A percentile compares a stretch with the other conserved stretches of the same genome.
Conservation (phyloP, 2,888 invertebrate species). For the Scaptomyza cyrtandrae region DNA sequence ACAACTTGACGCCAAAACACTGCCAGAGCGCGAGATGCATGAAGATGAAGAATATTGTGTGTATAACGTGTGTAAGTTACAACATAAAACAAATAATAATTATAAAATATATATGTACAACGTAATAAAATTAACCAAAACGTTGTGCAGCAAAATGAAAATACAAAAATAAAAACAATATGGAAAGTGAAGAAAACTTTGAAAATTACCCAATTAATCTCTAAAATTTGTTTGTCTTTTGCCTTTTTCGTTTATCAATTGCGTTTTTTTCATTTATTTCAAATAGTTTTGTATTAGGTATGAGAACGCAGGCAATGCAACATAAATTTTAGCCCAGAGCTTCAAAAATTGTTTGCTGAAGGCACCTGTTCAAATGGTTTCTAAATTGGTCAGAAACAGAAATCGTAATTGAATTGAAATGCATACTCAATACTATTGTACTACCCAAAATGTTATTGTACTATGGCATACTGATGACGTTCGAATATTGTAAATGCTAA, state of each 20-base stretch:
- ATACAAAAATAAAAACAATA: constrained; percentile 1
- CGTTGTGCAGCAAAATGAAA: constrained; percentile 39
- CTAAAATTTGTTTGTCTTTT: constrained; percentile 61
- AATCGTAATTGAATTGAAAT: constrained; percentile 42
- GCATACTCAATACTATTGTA: constrained; percentile 9
- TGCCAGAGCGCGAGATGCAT: constrained; percentile 79
- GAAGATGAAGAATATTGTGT: constrained; percentile 51
- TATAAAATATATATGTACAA: constrained; percentile 25
- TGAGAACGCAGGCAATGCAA: constrained; percentile 30
- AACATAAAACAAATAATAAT: constrained; percentile 27
- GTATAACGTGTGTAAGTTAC: constrained; percentile 57
- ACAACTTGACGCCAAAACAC: constrained; percentile 84
- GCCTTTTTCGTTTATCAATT: constrained; percentile 28
- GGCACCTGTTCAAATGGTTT: constrained; percentile 55
- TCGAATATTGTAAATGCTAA: constrained; percentile 61
- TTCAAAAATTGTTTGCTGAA: constrained; percentile 19
- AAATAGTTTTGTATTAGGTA: constrained; percentile 24
- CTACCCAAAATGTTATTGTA: constrained; percentile 24
- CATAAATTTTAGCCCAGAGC: constrained; percentile 15
- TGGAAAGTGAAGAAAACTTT: constrained; percentile 11
- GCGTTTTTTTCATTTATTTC: constrained; percentile 20
- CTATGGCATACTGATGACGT: constrained; percentile 26
- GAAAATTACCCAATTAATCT: constrained; percentile 64
- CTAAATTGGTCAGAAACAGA: constrained; percentile 40
- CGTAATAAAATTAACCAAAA: constrained; percentile 38